These are phyloP conservation scores for Sycophaga agraensis DNA, from an alignment of 1,140 invertebrate species.

Conservation along the genomic window DNA sequence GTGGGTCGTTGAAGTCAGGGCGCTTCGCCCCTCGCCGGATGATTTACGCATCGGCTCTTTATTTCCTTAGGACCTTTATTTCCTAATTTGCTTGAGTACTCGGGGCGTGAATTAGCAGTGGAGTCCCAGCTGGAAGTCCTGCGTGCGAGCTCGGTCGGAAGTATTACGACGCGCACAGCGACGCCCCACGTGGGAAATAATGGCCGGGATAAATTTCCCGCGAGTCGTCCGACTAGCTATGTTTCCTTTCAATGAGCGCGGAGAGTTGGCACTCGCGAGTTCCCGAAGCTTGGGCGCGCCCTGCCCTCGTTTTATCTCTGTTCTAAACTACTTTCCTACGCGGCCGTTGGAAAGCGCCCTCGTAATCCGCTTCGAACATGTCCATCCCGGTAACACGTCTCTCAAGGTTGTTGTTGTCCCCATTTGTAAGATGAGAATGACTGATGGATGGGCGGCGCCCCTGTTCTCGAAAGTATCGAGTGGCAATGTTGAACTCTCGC, in stretches of 20 bases:
- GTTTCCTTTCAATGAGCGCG: not conserved
- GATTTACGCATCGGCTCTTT: not conserved
- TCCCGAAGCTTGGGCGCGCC: not conserved
- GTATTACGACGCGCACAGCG: too few species aligned
- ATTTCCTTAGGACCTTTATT: not conserved
- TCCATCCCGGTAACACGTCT: too few species aligned
- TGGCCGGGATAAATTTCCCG: slow-evolving; percentile 15
- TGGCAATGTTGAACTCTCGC: too few species aligned
- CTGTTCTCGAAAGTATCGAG: too few species aligned
- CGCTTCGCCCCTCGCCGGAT: not conserved
- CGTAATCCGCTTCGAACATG: too few species aligned
- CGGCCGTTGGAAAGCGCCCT: not conserved
- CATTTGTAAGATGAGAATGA: too few species aligned
- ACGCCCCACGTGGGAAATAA: slow-evolving; percentile 21
- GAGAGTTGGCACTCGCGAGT: not conserved
- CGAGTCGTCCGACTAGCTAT: slow-evolving; percentile 5
- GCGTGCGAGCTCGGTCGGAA: too few species aligned
- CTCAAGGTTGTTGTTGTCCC: too few species aligned
- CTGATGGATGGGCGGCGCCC: too few species aligned
- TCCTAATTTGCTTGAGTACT: not conserved
- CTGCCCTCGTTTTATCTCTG: not conserved
- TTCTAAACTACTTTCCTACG: slow-evolving; percentile 4
- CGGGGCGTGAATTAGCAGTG: slow-evolving; percentile 5
- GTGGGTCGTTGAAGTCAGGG: too few species aligned
- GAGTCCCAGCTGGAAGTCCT: not conserved